A percentile compares a stretch with the other conserved stretches of the same genome.
phyloP scores from a whole-genome alignment of 1,140 invertebrate genomes.

The Diorhabda sublineata region DNA sequence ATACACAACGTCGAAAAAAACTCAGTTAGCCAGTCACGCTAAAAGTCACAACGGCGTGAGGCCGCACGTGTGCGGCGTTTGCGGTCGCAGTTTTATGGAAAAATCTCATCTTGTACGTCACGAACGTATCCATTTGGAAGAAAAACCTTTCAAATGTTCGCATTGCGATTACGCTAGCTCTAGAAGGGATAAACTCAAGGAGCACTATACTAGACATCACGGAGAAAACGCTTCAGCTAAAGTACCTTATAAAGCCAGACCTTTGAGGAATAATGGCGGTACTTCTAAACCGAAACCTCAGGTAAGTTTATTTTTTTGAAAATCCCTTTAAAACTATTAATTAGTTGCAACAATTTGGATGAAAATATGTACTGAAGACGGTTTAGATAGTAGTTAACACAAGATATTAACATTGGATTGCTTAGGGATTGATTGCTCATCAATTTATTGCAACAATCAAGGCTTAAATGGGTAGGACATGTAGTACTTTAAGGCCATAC shows the following conservation, averaged over 20 bases:
- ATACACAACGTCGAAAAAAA: constrained; percentile 64
- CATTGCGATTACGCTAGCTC: constrained; percentile 64
- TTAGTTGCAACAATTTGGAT: too few relatives aligned
- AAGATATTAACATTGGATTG: too few relatives aligned
- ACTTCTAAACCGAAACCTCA: constrained; percentile 20
- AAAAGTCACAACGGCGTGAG: constrained; percentile 60
- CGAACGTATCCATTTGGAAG: constrained; percentile 60
- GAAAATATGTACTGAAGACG: too few relatives aligned
- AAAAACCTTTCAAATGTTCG: constrained; percentile 57
- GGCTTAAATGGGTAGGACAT: too few relatives aligned
- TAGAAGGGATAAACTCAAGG: constrained; percentile 64
- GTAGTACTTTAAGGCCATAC: too few relatives aligned
- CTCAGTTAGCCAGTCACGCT: constrained; percentile 62
- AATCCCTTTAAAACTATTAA: too few relatives aligned
- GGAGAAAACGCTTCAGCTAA: constrained; percentile 53
- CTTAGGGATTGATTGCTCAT: too few relatives aligned
- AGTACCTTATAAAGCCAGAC: constrained; percentile 51
- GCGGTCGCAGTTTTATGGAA: constrained; percentile 63
- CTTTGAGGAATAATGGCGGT: constrained; percentile 36
- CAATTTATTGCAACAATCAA: too few relatives aligned
- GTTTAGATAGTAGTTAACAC: too few relatives aligned
- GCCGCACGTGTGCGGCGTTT: constrained; percentile 59
- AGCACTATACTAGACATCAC: constrained; percentile 63
- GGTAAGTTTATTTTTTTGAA: constrained; percentile 6
- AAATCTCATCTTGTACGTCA: constrained; percentile 63